Evolutionary conservation across 2,113 vertebrate species (phyloP).

Genomic region (Apaloderma vittatum): DNA sequence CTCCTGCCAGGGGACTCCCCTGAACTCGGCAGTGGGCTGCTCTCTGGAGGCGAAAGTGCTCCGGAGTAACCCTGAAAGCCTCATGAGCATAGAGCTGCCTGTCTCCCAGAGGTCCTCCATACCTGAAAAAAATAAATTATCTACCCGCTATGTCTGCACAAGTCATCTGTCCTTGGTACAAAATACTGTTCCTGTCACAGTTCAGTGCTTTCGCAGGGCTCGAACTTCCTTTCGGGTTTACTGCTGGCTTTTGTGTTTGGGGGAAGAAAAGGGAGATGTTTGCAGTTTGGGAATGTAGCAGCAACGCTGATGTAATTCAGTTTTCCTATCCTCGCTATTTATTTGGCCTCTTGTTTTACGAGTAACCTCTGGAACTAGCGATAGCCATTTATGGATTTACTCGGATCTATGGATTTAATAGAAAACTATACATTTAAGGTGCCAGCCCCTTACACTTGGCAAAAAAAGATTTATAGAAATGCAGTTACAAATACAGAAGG

Average conservation of each 20-base stretch:
- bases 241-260: not conserved
- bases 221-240: not conserved
- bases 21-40: not conserved
- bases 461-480: not conserved
- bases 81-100: accelerated
- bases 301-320: not conserved
- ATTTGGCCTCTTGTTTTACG: not conserved
- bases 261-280: not conserved
- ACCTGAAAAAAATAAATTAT: not conserved
- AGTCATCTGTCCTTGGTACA: not conserved
- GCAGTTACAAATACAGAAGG: not conserved
- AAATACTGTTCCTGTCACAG: not conserved
- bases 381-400: not conserved
- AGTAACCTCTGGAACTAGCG: not conserved
- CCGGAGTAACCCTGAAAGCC: not conserved
- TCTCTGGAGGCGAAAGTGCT: not conserved
- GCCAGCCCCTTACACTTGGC: not conserved
- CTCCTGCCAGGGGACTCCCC: not conserved
- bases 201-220: not conserved
- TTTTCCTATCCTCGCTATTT: not conserved
- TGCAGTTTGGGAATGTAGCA: not conserved
- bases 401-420: not conserved
- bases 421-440: not conserved
- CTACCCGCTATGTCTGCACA: accelerated
- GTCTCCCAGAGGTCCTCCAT: not conserved